Conservation (phyloP, 2,113 vertebrate species). For the Hylia prasina region DNA sequence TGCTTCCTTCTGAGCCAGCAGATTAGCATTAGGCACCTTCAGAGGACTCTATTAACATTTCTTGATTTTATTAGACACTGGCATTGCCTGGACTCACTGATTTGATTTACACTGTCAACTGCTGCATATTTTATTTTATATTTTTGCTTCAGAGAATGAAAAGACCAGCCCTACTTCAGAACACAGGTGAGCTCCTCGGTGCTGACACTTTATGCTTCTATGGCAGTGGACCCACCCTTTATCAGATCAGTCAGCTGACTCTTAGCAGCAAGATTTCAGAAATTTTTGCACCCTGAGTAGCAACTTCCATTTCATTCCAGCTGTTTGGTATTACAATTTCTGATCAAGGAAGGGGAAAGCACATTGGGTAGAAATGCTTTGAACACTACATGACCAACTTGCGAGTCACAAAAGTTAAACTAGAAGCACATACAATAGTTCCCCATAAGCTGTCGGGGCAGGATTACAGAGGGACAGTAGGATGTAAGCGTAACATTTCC, state of each 20-base stretch:
- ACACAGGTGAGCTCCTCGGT: not conserved
- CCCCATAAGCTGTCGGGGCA: not conserved
- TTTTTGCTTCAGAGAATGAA: not conserved
- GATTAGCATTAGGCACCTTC: not conserved
- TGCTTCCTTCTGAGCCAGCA: not conserved
- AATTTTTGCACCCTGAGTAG: not conserved
- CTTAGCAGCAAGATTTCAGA: not conserved
- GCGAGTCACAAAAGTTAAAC: not conserved
- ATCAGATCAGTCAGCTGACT: not conserved
- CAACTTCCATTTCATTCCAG: not conserved
- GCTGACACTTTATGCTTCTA: not conserved
- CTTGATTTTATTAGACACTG: slow-evolving; percentile 27
- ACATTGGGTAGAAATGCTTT: not conserved
- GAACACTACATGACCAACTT: not conserved
- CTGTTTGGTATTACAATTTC: not conserved
- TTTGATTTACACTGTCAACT: not conserved
- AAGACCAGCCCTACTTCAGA: not conserved
- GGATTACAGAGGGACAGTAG: rapidly evolving
- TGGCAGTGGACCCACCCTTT: not conserved
- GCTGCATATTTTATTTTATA: not conserved
- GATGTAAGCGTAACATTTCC: not conserved
- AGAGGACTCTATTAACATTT: slow-evolving; percentile 35
- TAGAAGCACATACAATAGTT: not conserved
- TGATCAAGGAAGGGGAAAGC: not conserved
- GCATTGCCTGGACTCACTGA: not conserved